A percentile compares a stretch with the other conserved stretches of the same genome.
Evolutionary conservation across 2,888 invertebrate species (phyloP).

Genomic region (Drosophila prostipennis): DNA sequence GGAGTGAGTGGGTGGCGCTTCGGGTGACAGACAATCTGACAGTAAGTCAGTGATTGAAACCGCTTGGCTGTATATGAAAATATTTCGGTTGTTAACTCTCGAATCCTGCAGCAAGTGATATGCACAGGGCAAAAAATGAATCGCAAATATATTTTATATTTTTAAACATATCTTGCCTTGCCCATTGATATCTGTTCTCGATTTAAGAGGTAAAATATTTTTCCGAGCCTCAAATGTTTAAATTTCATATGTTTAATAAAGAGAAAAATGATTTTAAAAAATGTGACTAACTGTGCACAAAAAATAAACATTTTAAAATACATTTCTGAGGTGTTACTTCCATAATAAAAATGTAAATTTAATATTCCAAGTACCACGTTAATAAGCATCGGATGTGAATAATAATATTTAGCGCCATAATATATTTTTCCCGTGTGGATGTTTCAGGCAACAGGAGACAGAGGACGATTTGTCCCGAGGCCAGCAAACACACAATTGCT

Average conservation of each 20-base stretch:
- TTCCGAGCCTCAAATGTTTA: too few relatives aligned
- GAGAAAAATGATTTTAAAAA: too few relatives aligned
- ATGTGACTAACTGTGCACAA: too few relatives aligned
- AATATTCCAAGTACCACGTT: too few relatives aligned
- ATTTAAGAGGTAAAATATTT: too few relatives aligned
- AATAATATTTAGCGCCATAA: background rate
- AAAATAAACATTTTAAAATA: background rate
- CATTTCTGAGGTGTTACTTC: background rate
- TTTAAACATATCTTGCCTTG: background rate
- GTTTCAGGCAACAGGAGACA: slow-evolving; percentile 23
- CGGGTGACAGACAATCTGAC: slow-evolving; percentile 38
- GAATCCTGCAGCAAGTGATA: slow-evolving; percentile 36
- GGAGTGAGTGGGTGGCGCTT: background rate
- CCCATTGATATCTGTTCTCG: too few relatives aligned
- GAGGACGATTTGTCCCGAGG: slow-evolving; percentile 34
- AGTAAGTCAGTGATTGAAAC: slow-evolving; percentile 65
- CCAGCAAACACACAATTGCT: slow-evolving; percentile 59
- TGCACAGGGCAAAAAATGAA: background rate
- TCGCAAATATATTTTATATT: background rate
- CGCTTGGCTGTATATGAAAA: slow-evolving; percentile 59
- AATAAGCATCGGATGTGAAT: background rate
- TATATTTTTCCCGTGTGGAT: slow-evolving; percentile 18
- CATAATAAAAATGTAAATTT: background rate
- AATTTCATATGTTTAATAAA: too few relatives aligned
- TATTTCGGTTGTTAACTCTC: slow-evolving; percentile 72